A percentile compares a stretch with the other conserved stretches of the same genome.
Conservation (phyloP, 2,888 invertebrate genomes). For the Xestoiulus laeticollis region DNA sequence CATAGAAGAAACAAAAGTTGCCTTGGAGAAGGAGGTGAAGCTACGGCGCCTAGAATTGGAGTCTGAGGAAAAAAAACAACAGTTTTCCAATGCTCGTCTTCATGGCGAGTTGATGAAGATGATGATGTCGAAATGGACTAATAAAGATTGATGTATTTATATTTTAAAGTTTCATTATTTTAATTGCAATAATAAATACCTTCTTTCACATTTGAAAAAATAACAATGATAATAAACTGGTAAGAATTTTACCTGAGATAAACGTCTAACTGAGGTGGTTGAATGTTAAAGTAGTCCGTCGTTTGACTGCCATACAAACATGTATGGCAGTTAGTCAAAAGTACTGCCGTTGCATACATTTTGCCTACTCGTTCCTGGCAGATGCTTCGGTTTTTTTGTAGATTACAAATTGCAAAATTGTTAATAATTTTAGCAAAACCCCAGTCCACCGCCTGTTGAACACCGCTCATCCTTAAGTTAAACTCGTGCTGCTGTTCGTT, state of each 20-base stretch:
- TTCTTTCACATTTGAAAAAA: no score
- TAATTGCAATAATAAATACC: no score
- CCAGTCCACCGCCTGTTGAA: slow-evolving; percentile 56
- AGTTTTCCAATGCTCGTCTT: no score
- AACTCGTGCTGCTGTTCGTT: slow-evolving; percentile 53
- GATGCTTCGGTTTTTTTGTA: slow-evolving; percentile 56
- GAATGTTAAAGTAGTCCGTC: background rate
- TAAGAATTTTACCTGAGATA: background rate
- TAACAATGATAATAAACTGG: no score
- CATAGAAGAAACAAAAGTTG: no score
- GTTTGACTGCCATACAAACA: slow-evolving; percentile 56
- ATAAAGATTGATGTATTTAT: no score
- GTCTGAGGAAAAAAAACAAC: no score
- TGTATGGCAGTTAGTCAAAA: slow-evolving; percentile 57
- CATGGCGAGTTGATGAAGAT: no score
- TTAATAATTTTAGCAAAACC: slow-evolving; percentile 54
- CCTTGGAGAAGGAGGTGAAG: no score
- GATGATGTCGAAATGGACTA: no score
- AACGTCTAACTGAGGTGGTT: background rate
- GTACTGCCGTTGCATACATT: slow-evolving; percentile 55
- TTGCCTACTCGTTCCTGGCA: slow-evolving; percentile 57
- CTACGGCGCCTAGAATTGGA: no score
- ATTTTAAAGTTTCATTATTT: no score
- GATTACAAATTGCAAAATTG: slow-evolving; percentile 56
- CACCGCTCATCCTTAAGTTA: slow-evolving; percentile 56